Percentiles rank a stretch among this genome's conserved stretches.
Conservation (phyloP, 1,140 invertebrate genomes). For the Polypedilum vanderplanki region DNA sequence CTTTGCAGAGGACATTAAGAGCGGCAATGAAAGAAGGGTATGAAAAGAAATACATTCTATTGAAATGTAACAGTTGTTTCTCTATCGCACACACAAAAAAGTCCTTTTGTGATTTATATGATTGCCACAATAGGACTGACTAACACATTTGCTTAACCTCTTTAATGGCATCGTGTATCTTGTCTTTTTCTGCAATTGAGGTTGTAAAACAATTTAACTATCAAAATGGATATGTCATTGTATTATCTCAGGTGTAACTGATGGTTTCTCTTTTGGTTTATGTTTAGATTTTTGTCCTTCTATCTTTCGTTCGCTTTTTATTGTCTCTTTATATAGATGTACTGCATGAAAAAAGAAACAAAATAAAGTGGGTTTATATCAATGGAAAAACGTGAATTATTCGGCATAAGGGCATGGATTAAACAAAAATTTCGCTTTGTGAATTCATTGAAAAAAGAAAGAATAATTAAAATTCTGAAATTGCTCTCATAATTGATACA, state of each 20-base stretch:
- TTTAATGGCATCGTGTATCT: not conserved
- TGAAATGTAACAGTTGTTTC: conserved; percentile 6
- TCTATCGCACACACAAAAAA: not conserved
- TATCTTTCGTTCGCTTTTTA: not conserved
- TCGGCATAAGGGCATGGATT: not conserved
- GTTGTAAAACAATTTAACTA: conserved; percentile 12
- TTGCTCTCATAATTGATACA: not conserved
- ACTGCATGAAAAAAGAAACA: not conserved
- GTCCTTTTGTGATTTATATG: conserved; percentile 1
- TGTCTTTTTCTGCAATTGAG: not conserved
- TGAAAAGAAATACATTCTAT: not conserved
- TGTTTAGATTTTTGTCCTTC: conserved; percentile 4
- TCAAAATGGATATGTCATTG: not conserved
- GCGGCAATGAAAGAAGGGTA: no score
- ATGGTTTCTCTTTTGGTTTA: conserved; percentile 1
- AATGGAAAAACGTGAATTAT: not conserved
- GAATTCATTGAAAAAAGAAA: not conserved
- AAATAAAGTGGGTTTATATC: not conserved
- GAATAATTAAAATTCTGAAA: not conserved
- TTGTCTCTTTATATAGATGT: not conserved
- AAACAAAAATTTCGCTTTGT: not conserved
- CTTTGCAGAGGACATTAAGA: no score
- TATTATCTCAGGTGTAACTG: conserved; percentile 6
- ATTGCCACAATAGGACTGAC: not conserved
- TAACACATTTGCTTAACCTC: conserved; percentile 17